Percentiles rank a stretch among this genome's conserved stretches.
Evolutionary conservation across 2,888 invertebrate genomes (phyloP).

Genomic region (Pyrgus malvae): DNA sequence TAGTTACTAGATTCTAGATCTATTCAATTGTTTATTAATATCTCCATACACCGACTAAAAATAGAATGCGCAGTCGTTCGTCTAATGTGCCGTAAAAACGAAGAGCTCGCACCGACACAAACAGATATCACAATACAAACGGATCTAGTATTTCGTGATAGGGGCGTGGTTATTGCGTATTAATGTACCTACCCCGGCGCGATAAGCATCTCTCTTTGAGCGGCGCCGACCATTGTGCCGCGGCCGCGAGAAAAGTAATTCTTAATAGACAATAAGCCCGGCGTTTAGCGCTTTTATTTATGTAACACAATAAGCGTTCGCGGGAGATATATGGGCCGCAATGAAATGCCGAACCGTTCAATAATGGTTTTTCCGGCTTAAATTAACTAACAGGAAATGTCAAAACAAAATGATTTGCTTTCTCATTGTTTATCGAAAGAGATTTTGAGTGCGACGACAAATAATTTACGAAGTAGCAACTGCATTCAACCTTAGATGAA

Average conservation of each 20-base stretch:
- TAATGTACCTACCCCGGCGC: constrained; percentile 58
- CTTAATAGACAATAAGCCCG: constrained; percentile 77
- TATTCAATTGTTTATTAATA: constrained; percentile 1
- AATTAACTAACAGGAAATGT: background rate
- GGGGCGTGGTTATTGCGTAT: constrained; percentile 75
- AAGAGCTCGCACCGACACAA: constrained; percentile 47
- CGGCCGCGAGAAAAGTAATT: constrained; percentile 74
- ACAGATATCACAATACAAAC: constrained; percentile 58
- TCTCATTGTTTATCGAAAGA: no score
- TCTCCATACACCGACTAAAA: background rate
- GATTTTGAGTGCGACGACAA: no score
- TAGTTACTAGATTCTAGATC: background rate
- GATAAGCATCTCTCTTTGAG: constrained; percentile 74
- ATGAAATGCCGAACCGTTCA: constrained; percentile 33
- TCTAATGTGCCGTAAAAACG: constrained; percentile 54
- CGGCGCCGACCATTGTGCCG: constrained; percentile 69
- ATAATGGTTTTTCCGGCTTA: constrained; percentile 27
- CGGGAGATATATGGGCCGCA: constrained; percentile 58
- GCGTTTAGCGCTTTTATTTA: constrained; percentile 77
- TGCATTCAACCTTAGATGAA: no score
- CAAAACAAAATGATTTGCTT: background rate
- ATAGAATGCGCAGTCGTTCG: background rate
- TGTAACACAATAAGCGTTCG: constrained; percentile 66
- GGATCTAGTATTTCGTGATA: constrained; percentile 75
- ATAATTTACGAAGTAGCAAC: no score